Evolutionary conservation across 2,797 vertebrate species (phyloP).

Genomic region (Anas bahamensis): DNA sequence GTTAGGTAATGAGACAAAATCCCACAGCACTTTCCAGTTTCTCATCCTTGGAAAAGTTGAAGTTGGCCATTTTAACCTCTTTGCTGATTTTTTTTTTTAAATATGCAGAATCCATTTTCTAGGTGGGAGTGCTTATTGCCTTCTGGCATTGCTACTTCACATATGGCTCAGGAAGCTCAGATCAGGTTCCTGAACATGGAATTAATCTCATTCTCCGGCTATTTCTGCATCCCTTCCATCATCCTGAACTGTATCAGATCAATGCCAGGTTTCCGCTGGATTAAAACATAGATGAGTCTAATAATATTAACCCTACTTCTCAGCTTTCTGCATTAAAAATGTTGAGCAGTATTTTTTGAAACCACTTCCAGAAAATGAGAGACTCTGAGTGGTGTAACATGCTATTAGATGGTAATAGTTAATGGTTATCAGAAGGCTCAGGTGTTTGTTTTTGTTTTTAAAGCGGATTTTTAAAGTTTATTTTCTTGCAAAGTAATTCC

Average conservation of each 20-base stretch:
- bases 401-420: neutral
- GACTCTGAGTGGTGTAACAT: neutral
- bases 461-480: neutral
- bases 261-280: constrained; percentile 51
- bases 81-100: neutral
- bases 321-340: neutral
- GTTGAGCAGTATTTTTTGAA: neutral
- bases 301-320: constrained; percentile 12
- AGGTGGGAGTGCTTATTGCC: neutral
- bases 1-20: neutral
- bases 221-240: constrained; percentile 43
- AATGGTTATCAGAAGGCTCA: neutral
- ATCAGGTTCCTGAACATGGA: constrained; percentile 48
- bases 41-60: constrained; percentile 10
- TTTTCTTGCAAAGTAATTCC: neutral
- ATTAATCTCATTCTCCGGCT: constrained; percentile 48
- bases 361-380: neutral
- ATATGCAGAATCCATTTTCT: constrained; percentile 19
- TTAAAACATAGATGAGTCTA: neutral
- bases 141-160: constrained; percentile 36
- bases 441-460: neutral
- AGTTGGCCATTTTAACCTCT: neutral
- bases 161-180: constrained; percentile 18
- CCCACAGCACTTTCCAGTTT: constrained; percentile 12
- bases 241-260: neutral